phyloP scores from a whole-genome alignment of 2,113 vertebrate genomes.

The Dascyllus trimaculatus region DNA sequence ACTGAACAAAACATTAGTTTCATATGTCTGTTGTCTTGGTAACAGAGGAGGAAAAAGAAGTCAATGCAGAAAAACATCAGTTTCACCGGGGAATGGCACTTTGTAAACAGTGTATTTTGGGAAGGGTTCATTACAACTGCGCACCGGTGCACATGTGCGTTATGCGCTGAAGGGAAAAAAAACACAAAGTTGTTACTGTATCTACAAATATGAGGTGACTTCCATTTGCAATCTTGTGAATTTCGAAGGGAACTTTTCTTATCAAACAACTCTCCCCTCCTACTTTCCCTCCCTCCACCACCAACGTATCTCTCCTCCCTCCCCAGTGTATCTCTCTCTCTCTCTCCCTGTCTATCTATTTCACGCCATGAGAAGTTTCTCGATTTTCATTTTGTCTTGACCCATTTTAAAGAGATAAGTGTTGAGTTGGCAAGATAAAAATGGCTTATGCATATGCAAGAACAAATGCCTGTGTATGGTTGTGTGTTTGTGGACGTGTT shows the following conservation, averaged over 20 bases:
- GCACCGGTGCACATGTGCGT: slow-evolving; percentile 4
- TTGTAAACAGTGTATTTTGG: slow-evolving; percentile 43
- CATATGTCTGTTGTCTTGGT: slow-evolving; percentile 69
- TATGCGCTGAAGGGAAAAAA: slow-evolving; percentile 1
- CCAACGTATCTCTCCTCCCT: slow-evolving; percentile 37
- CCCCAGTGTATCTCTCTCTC: slow-evolving; percentile 34
- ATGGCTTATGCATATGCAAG: slow-evolving; percentile 37
- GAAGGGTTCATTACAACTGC: slow-evolving; percentile 17
- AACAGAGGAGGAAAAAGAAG: slow-evolving; percentile 52
- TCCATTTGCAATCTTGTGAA: slow-evolving; percentile 43
- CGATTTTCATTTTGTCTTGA: slow-evolving; percentile 69
- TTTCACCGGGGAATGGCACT: slow-evolving; percentile 32
- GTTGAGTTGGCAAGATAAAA: slow-evolving; percentile 66
- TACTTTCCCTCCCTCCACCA: neutral
- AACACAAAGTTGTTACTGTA: slow-evolving; percentile 8
- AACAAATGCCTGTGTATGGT: slow-evolving; percentile 30
- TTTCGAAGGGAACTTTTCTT: slow-evolving; percentile 60
- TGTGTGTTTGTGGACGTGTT: slow-evolving; percentile 24
- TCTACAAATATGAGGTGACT: slow-evolving; percentile 31
- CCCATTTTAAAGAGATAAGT: slow-evolving; percentile 74
- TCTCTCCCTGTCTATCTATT: slow-evolving; percentile 59
- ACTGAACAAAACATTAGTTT: slow-evolving; percentile 49
- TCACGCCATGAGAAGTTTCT: slow-evolving; percentile 57
- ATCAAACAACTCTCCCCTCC: slow-evolving; percentile 33
- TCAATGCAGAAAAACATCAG: slow-evolving; percentile 40